Conservation (phyloP, 2,888 invertebrate genomes). For the Apotomis turbidana region DNA sequence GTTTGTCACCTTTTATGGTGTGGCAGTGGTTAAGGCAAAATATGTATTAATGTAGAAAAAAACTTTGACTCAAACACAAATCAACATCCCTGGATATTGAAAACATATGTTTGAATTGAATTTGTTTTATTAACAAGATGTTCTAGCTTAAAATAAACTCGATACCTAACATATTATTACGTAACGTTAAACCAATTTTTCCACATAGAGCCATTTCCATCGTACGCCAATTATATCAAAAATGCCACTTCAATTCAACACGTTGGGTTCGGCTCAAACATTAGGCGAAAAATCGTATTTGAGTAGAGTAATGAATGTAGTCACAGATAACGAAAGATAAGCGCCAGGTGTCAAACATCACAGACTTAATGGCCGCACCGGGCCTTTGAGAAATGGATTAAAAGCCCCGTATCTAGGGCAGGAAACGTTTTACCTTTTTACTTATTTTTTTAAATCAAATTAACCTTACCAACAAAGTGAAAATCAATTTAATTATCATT, state of each 20-base stretch:
- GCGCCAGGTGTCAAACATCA: conserved; percentile 41
- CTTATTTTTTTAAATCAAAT: background rate
- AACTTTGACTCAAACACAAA: too few species aligned
- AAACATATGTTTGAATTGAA: too few species aligned
- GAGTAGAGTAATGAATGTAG: conserved; percentile 27
- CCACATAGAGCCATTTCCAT: background rate
- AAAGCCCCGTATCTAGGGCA: conserved; percentile 18
- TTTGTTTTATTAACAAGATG: too few species aligned
- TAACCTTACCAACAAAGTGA: background rate
- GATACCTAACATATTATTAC: too few species aligned
- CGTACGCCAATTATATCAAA: background rate
- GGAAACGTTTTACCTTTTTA: conserved; percentile 3
- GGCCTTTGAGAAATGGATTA: conserved; percentile 32
- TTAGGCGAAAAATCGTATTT: conserved; percentile 9
- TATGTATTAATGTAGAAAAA: too few species aligned
- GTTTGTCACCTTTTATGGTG: background rate
- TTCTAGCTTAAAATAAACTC: too few species aligned
- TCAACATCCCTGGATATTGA: too few species aligned
- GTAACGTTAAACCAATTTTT: too few species aligned
- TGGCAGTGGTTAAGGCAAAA: background rate
- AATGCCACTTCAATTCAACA: background rate
- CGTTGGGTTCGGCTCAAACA: conserved; percentile 3
- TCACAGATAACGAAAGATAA: conserved; percentile 36
- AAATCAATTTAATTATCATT: background rate
- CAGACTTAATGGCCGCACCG: conserved; percentile 36